phyloP scores from a whole-genome alignment of 2,113 vertebrate genomes.

The chimpanzee (Pan troglodytes) region DNA sequence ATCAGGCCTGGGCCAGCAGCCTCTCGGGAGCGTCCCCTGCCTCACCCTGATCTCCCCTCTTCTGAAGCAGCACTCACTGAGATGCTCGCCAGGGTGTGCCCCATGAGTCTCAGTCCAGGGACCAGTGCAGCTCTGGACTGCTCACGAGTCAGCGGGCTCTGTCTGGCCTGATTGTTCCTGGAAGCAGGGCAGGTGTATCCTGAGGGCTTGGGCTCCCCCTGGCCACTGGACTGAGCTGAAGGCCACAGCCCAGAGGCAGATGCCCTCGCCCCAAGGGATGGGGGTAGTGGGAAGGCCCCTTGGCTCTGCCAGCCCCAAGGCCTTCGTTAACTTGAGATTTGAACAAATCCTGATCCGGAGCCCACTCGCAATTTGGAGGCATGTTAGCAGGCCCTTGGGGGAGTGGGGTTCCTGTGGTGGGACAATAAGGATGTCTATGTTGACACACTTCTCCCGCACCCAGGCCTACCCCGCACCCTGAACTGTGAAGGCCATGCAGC shows the following conservation, averaged over 20 bases:
- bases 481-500: not conserved
- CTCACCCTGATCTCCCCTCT: not conserved
- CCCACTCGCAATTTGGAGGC: not conserved
- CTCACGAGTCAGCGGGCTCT: not conserved
- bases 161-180: not conserved
- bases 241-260: not conserved
- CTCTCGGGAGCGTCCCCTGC: not conserved
- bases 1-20: not conserved
- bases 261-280: not conserved
- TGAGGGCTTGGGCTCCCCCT: not conserved
- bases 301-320: not conserved
- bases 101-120: not conserved
- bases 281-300: not conserved
- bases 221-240: not conserved
- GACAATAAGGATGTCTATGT: not conserved
- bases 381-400: not conserved
- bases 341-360: not conserved
- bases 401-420: not conserved
- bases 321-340: not conserved
- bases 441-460: rapidly evolving
- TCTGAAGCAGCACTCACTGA: not conserved
- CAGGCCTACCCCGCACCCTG: not conserved
- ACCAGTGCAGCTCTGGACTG: not conserved
- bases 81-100: not conserved
- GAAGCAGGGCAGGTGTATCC: not conserved